Percentiles rank a stretch among this genome's conserved stretches.
Evolutionary conservation across 2,797 vertebrate genomes (phyloP).

Genomic region (Eupleurogrammus muticus): DNA sequence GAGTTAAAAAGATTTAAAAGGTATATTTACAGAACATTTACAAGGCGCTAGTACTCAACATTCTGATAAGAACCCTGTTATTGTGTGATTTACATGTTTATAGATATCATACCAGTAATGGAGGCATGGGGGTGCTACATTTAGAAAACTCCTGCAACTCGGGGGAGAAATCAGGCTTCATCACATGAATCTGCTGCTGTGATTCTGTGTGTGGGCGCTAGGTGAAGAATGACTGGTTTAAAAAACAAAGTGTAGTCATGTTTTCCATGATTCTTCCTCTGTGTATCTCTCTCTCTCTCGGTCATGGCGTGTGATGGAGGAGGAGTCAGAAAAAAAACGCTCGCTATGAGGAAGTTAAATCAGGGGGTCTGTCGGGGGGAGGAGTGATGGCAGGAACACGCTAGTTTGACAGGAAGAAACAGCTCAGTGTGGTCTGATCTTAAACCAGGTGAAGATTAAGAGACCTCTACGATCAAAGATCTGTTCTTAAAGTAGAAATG

Average conservation of each 20-base stretch:
- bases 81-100: no score
- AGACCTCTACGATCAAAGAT: neutral
- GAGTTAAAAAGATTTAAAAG: no score
- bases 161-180: neutral
- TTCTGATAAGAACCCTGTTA: no score
- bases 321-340: slow-evolving; percentile 7
- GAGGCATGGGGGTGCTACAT: no score
- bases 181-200: neutral
- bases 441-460: neutral
- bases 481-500: neutral
- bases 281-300: no score
- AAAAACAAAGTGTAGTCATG: neutral
- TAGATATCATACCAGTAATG: no score
- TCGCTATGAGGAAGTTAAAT: neutral
- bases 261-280: neutral
- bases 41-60: no score
- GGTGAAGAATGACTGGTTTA: neutral
- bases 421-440: slow-evolving; percentile 8
- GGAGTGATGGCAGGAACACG: neutral
- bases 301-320: neutral
- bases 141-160: neutral
- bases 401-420: slow-evolving; percentile 15
- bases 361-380: neutral
- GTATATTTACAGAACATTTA: no score
- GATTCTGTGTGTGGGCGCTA: neutral